These are phyloP conservation scores for Prionailurus viverrinus DNA, from an alignment of 2,113 vertebrate genomes.

Conservation along the genomic window DNA sequence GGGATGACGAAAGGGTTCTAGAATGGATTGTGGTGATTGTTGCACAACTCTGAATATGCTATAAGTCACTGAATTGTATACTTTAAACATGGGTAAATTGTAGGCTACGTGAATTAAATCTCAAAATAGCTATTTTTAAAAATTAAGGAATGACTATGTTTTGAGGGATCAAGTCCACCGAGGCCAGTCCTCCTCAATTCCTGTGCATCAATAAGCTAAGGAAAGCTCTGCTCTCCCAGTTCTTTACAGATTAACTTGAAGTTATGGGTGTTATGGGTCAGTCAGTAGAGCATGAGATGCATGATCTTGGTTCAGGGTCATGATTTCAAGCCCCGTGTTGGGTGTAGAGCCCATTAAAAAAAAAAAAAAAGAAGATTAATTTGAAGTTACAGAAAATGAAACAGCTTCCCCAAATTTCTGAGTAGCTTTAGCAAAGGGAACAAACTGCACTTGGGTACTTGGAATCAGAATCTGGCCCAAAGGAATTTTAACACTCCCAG, in stretches of 20 bases:
- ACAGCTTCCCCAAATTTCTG: background rate
- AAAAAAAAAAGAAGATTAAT: background rate
- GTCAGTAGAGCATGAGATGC: background rate
- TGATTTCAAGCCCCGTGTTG: background rate
- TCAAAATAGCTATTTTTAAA: background rate
- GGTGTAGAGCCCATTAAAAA: background rate
- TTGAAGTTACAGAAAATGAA: background rate
- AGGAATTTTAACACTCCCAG: background rate
- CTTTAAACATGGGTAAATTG: conserved; percentile 5
- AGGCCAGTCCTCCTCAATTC: background rate
- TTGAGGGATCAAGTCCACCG: background rate
- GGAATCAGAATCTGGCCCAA: conserved; percentile 39
- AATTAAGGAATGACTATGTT: conserved; percentile 48
- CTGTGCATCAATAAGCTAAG: background rate
- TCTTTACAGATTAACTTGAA: conserved; percentile 35
- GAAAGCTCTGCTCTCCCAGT: background rate
- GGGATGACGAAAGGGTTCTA: conserved; percentile 20
- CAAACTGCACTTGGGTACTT: background rate
- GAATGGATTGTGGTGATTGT: background rate
- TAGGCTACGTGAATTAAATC: conserved; percentile 40
- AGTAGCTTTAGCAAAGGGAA: conserved; percentile 41
- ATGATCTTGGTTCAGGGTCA: background rate
- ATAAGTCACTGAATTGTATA: background rate
- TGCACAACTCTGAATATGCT: conserved; percentile 34
- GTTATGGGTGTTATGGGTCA: background rate